Conservation (phyloP, 2,888 invertebrate species). For the Caenorhabditis becei region DNA sequence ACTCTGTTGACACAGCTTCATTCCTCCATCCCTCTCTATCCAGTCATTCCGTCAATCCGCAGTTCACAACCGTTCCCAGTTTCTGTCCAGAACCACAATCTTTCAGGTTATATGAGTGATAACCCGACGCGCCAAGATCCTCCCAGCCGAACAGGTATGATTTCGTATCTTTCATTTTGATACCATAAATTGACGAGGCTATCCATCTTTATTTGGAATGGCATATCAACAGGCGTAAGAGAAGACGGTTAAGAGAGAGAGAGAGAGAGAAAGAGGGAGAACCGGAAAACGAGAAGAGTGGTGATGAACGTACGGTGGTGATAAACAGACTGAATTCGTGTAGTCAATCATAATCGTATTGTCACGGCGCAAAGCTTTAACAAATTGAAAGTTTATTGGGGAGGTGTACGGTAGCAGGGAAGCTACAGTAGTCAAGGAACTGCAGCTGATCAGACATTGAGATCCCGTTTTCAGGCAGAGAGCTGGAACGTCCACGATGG, state of each 20-base stretch:
- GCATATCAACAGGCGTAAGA: slow-evolving; percentile 1
- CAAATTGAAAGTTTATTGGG: background rate
- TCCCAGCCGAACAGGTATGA: slow-evolving; percentile 57
- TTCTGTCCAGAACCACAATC: background rate
- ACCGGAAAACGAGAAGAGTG: slow-evolving; percentile 26
- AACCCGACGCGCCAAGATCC: slow-evolving; percentile 59
- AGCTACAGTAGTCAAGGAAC: no score
- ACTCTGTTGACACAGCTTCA: slow-evolving; percentile 42
- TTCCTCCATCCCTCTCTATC: slow-evolving; percentile 4
- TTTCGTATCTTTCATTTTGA: slow-evolving; percentile 12
- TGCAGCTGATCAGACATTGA: no score
- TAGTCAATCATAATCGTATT: background rate
- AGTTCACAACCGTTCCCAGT: slow-evolving; percentile 1
- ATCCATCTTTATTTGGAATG: slow-evolving; percentile 33
- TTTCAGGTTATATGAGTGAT: slow-evolving; percentile 64
- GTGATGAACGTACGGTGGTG: background rate
- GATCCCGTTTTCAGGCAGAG: slow-evolving; percentile 50
- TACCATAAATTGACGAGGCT: slow-evolving; percentile 33
- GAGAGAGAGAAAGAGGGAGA: slow-evolving; percentile 7
- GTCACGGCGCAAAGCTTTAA: background rate
- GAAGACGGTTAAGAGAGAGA: no score
- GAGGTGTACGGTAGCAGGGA: no score
- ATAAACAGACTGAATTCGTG: background rate
- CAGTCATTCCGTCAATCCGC: background rate
- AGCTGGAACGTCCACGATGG: slow-evolving; percentile 73